Evolutionary conservation across 2,113 vertebrate genomes (phyloP), one percentile per base, ranked within the genome.

Genomic region (Alosa alosa): DNA sequence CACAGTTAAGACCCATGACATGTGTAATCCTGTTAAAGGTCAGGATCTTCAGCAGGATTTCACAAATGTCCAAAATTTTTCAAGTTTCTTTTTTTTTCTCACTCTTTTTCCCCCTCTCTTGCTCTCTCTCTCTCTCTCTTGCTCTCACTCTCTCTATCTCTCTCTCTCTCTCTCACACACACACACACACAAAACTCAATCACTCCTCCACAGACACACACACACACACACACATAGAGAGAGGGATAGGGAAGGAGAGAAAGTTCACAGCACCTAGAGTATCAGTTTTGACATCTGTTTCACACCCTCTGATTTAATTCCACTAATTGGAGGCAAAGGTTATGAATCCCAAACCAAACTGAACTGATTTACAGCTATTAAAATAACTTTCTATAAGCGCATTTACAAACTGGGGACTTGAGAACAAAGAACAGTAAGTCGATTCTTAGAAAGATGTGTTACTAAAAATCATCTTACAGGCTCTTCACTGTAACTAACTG

Each of bases 1-100:
- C 64, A 72, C 64, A 2, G 4, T 4, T 72, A 25, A 72, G 64
- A 72, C 25, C 64, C 25, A 72, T 22, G 60, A 25, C 6, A 72
- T 72, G 64, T 72, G 6, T 72, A 72, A 72, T 72, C 64, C 64
- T 31, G 64, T 72, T 36, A 72, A 72, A 72, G 64, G 64, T 11
- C 64, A 31, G n/a, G 25, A 72, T 72, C 25, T 72, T n/a, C 10
- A 11, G 25, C 25, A 72, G 64, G 25, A 72, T 72, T 72, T 25
- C 25, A 31, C n/a, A 1, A 44, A 72, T 10, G 0, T 64, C 60
- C 60, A n/a, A 18, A 0, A n/a, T 5, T 64, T 8, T 52, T 52
- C 15, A 25, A 25, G 10, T 72, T 2, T 72, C 25, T 25, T 10
- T 72, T 72, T 72, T 7, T 25, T 36, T 25, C n/a, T 72, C 41